phyloP scores from a whole-genome alignment of 2,797 vertebrate genomes.

The Amphiprion clarkii region DNA sequence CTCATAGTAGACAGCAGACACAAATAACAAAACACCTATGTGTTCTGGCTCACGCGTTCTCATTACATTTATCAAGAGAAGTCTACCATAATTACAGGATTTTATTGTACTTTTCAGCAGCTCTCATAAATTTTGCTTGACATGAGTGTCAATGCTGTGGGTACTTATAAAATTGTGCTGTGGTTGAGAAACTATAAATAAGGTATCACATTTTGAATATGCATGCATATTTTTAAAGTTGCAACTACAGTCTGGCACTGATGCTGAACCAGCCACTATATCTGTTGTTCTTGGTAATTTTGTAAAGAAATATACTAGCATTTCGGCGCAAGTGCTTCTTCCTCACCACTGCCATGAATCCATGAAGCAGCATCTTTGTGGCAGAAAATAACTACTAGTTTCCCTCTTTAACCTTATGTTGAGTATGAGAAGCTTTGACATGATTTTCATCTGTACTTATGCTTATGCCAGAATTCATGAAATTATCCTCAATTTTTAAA shows the following conservation, averaged over 20 bases:
- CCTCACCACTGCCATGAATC: background rate
- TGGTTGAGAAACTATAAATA: slow-evolving; percentile 3
- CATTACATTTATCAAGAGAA: slow-evolving; percentile 20
- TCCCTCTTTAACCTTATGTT: background rate
- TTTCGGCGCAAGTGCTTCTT: background rate
- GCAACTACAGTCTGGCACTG: slow-evolving; percentile 12
- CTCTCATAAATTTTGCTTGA: background rate
- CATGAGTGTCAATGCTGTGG: background rate
- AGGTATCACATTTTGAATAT: slow-evolving; percentile 17
- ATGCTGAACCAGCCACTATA: background rate
- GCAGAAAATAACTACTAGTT: background rate
- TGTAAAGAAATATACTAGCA: background rate
- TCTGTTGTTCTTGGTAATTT: background rate
- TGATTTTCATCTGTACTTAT: no score
- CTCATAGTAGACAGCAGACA: background rate
- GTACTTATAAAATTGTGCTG: background rate
- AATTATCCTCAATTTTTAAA: background rate
- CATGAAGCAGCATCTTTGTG: slow-evolving; percentile 7
- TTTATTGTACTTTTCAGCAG: background rate
- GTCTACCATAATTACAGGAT: slow-evolving; percentile 12
- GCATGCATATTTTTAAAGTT: background rate
- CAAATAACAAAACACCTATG: slow-evolving; percentile 2
- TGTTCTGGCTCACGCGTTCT: slow-evolving; percentile 2
- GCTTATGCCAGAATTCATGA: background rate
- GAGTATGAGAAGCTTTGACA: background rate